These are phyloP conservation scores for Catonia carolina DNA, from an alignment of 2,888 invertebrate genomes.

Conservation along the genomic window DNA sequence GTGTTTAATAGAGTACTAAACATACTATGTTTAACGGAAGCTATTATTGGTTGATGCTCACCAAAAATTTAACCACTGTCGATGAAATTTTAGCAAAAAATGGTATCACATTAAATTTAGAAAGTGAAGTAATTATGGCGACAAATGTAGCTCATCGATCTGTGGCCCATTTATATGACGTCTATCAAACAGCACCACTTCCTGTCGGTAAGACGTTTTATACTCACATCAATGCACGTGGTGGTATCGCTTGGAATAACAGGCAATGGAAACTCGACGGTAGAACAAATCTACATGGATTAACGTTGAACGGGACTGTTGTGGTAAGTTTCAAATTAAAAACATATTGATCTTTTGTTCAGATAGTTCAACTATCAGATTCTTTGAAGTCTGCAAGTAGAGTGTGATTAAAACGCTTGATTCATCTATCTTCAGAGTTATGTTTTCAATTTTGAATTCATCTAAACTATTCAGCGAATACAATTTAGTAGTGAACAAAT, in stretches of 20 bases:
- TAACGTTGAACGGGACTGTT: constrained; percentile 20
- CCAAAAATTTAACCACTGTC: constrained; percentile 1
- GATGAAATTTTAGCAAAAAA: background rate
- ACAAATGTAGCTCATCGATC: no score
- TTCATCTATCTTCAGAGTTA: no score
- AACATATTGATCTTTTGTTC: no score
- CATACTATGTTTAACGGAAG: constrained; percentile 13
- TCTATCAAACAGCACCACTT: constrained; percentile 18
- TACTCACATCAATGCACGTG: background rate
- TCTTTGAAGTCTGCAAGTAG: no score
- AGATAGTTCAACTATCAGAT: no score
- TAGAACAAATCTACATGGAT: constrained; percentile 22
- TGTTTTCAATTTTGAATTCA: no score
- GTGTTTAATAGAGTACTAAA: constrained; percentile 6
- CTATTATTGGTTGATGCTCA: constrained; percentile 16
- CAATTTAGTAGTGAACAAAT: no score
- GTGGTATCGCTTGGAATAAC: constrained; percentile 11
- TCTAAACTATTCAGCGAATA: no score
- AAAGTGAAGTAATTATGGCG: constrained; percentile 14
- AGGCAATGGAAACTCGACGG: constrained; percentile 24
- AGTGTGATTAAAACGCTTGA: no score
- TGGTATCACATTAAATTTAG: background rate
- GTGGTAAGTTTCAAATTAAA: constrained; percentile 22
- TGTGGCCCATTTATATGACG: background rate
- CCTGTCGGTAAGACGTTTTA: constrained; percentile 10